Conservation (phyloP, 2,888 invertebrate species). For the Cheilosia variabilis region DNA sequence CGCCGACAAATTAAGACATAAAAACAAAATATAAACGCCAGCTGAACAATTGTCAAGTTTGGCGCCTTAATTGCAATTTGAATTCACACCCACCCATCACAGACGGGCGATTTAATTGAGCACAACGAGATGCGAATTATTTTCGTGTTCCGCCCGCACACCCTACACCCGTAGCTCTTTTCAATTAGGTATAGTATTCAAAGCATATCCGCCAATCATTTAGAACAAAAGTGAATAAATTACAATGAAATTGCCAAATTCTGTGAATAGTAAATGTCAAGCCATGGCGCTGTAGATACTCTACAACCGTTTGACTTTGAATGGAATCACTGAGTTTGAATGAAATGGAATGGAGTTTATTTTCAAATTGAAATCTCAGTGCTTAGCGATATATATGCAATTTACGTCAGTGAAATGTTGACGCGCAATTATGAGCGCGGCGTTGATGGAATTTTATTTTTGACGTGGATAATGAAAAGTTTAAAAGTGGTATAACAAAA, state of each 20-base stretch:
- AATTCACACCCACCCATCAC: neutral
- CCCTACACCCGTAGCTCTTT: neutral
- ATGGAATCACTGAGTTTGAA: neutral
- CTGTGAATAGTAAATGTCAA: neutral
- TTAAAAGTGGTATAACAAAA: no score
- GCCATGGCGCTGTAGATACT: neutral
- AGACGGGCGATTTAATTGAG: neutral
- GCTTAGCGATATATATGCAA: neutral
- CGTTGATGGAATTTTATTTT: neutral
- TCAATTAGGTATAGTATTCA: constrained; percentile 1
- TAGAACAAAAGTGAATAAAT: constrained; percentile 12
- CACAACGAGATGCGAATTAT: constrained; percentile 2
- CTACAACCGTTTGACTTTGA: neutral
- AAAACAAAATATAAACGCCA: neutral
- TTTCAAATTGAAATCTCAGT: neutral
- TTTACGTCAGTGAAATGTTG: neutral
- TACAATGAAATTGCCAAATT: neutral
- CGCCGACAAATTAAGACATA: neutral
- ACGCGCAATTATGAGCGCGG: neutral
- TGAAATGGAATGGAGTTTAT: neutral
- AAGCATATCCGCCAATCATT: constrained; percentile 8
- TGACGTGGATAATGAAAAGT: neutral
- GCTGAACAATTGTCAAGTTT: neutral
- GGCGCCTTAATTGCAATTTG: neutral
- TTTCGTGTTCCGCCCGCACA: neutral